phyloP scores from a whole-genome alignment of 2,888 invertebrate species.

The Lasioglossum pauxillum region DNA sequence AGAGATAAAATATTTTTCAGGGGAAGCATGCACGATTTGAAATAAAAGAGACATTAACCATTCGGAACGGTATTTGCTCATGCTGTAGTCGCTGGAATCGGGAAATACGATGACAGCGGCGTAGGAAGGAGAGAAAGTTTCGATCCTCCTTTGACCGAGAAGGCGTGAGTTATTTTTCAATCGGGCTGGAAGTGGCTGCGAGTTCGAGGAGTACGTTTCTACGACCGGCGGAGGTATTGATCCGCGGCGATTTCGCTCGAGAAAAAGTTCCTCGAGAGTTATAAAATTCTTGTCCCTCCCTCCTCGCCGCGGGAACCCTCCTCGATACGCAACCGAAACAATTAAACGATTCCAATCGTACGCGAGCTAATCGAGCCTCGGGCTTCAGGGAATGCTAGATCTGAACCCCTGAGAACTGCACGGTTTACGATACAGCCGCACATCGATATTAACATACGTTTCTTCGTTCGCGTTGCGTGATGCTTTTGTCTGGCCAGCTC shows the following conservation, averaged over 20 bases:
- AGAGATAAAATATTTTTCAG: not conserved
- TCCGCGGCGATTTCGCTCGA: conserved; percentile 16
- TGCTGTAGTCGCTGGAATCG: not conserved
- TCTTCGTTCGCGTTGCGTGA: not conserved
- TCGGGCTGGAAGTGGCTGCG: conserved; percentile 19
- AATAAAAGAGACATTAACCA: not conserved
- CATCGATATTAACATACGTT: conserved; percentile 10
- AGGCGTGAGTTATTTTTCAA: conserved; percentile 9
- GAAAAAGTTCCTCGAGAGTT: conserved; percentile 33
- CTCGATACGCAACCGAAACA: not conserved
- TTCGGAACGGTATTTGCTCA: not conserved
- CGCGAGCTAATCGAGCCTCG: not conserved
- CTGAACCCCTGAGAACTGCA: not conserved
- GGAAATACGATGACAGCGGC: not conserved
- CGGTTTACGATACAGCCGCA: not conserved
- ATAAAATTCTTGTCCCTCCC: conserved; percentile 24
- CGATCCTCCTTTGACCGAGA: conserved; percentile 6
- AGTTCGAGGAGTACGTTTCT: conserved; percentile 32
- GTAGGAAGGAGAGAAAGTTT: not conserved
- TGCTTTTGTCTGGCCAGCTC: not conserved
- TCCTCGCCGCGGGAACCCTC: not conserved
- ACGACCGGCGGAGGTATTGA: conserved; percentile 33
- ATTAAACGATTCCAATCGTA: not conserved
- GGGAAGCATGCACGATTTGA: not conserved
- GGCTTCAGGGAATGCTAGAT: not conserved